Base-by-base conservation (phyloP, 2,888 invertebrate genomes). In the Eristalis pertinax region DNA sequence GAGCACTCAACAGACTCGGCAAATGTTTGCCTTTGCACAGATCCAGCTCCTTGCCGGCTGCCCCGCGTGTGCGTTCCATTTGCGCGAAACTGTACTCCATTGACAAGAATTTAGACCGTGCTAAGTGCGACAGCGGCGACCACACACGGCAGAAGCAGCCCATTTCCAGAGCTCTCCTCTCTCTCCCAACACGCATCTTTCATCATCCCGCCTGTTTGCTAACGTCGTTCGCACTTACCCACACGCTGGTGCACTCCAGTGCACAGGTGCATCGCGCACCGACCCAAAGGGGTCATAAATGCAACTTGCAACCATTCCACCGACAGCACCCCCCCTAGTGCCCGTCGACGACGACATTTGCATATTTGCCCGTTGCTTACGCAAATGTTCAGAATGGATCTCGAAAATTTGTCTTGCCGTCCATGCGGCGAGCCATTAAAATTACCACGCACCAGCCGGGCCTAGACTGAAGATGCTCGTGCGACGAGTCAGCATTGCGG, bases 381-480 rank as follows among this genome's bases (percentile, higher is more conserved):
- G 76, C 70, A 81, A 81, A 81, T 81, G 81, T 81, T 69, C 64
- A 70, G 65, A 70, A 77, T 81, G 63, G 68, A 77, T 64, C 68
- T 77, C 38, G 58, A 68, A 73, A 73, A 85, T 77, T 67, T 77
- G 35, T 62, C 77, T 73, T 69, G 24, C 81, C 81, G 72, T 81
- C 63, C 41, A 60, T 43, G 10, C 50, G 72, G 63, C 24, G 73
- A 77, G 69, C 77, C 85, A 85, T 85, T 85, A 82, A 85, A 82
- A 82, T 77, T 63, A 74, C 82, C 73, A 56, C 68, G 63, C 69
- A 65, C 63, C 43, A 65, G 68, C 50, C 50, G 60, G 24, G 60
- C 13, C 60, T 64, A 19, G 41, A 41, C 41, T 8, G 13, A 22
- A 11, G 38, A 32, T 19, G 63, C n/a, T 26, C 35, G 35, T 68